Conservation (phyloP, 35 echinoderm and acorn worm species). For the Chiridota heheva region DNA sequence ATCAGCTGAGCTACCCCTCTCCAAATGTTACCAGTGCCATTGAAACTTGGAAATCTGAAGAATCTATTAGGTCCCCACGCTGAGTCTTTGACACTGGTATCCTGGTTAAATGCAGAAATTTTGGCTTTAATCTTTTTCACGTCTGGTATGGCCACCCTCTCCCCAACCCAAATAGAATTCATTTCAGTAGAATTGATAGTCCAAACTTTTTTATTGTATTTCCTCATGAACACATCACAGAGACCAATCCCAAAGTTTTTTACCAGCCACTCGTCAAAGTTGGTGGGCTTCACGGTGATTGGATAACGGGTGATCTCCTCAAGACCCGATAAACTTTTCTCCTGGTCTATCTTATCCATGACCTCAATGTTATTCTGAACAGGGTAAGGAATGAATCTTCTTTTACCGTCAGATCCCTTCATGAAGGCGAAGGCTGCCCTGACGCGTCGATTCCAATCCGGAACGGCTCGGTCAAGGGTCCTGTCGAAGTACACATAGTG, state of each 20-base stretch:
- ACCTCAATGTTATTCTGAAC: slow-evolving; percentile 49
- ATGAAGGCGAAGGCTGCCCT: slow-evolving; percentile 51
- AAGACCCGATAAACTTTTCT: slow-evolving; percentile 21
- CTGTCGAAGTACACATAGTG: slow-evolving; percentile 45
- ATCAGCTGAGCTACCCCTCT: slow-evolving; percentile 33
- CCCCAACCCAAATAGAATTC: slow-evolving; percentile 42
- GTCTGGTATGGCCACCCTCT: slow-evolving; percentile 34
- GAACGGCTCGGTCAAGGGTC: slow-evolving; percentile 14
- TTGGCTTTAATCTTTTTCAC: slow-evolving; percentile 19
- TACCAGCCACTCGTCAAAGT: slow-evolving; percentile 47
- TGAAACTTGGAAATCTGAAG: slow-evolving; percentile 42
- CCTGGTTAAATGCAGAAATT: not conserved
- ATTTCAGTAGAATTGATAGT: slow-evolving; percentile 26
- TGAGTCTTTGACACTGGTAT: not conserved
- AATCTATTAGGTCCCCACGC: slow-evolving; percentile 39
- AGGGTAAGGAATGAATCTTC: slow-evolving; percentile 38
- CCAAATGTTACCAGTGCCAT: slow-evolving; percentile 44
- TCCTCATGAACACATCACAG: slow-evolving; percentile 43
- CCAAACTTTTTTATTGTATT: slow-evolving; percentile 54
- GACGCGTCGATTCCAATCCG: slow-evolving; percentile 37
- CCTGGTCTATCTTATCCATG: slow-evolving; percentile 21
- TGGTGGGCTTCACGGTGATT: not conserved
- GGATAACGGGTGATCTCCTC: slow-evolving; percentile 7
- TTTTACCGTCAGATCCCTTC: slow-evolving; percentile 24
- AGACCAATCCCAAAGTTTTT: slow-evolving; percentile 29